Conservation (phyloP, 2,888 invertebrate genomes). For the Ornithoptera alexandrae region DNA sequence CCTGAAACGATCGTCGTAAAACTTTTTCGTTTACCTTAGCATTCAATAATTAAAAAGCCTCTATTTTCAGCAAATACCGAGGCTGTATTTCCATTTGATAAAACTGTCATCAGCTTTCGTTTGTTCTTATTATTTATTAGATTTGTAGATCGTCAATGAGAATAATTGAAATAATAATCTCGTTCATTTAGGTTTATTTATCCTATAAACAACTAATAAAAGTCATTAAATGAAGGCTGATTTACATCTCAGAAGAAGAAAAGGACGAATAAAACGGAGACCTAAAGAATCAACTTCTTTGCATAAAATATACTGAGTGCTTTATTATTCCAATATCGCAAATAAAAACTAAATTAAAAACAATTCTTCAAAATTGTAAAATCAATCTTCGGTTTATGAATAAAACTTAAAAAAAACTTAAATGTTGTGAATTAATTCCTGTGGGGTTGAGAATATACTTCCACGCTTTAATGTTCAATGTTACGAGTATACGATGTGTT, state of each 20-base stretch:
- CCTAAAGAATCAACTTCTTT: slow-evolving; percentile 17
- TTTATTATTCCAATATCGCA: slow-evolving; percentile 15
- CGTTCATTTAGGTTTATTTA: not conserved
- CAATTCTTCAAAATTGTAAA: not conserved
- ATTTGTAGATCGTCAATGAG: not conserved
- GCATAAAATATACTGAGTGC: slow-evolving; percentile 20
- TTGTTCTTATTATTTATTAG: not conserved
- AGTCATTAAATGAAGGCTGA: slow-evolving; percentile 16
- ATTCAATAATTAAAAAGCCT: no score
- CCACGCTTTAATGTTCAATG: no score
- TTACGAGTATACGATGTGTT: no score
- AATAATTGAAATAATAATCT: not conserved
- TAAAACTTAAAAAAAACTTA: not conserved
- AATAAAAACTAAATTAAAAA: slow-evolving; percentile 2
- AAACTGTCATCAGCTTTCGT: not conserved
- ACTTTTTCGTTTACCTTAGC: no score
- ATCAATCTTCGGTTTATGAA: not conserved
- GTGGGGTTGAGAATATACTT: no score
- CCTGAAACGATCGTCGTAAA: no score
- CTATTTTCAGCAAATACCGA: not conserved
- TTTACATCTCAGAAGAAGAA: slow-evolving; percentile 21
- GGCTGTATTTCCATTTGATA: not conserved
- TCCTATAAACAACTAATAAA: not conserved
- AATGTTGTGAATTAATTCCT: not conserved
- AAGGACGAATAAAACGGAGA: slow-evolving; percentile 21